phyloP scores from a whole-genome alignment of 2,888 invertebrate species.

The Orthosia gracilis region DNA sequence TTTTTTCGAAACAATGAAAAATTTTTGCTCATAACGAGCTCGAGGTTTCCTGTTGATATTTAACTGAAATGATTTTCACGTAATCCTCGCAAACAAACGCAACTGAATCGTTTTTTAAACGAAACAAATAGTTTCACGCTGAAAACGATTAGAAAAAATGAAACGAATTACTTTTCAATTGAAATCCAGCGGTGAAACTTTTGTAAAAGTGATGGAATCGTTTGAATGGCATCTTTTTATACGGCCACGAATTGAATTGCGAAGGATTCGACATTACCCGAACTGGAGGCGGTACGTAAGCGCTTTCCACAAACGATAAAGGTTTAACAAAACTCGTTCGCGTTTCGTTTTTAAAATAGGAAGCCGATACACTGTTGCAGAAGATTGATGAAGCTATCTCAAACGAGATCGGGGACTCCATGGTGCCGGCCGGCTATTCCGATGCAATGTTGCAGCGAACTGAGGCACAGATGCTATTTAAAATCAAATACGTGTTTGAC shows the following conservation, averaged over 20 bases:
- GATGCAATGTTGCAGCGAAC: slow-evolving; percentile 74
- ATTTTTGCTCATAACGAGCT: slow-evolving; percentile 66
- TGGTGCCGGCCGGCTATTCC: slow-evolving; percentile 70
- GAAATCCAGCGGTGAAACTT: slow-evolving; percentile 56
- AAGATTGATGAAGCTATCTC: slow-evolving; percentile 88
- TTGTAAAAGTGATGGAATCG: slow-evolving; percentile 66
- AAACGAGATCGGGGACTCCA: slow-evolving; percentile 85
- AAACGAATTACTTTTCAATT: slow-evolving; percentile 53
- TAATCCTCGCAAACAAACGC: slow-evolving; percentile 48
- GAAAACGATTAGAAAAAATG: slow-evolving; percentile 57
- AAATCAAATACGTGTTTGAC: slow-evolving; percentile 75
- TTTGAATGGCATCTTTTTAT: slow-evolving; percentile 66
- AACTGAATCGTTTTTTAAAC: slow-evolving; percentile 40
- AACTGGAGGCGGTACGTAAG: slow-evolving; percentile 66
- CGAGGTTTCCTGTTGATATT: slow-evolving; percentile 55
- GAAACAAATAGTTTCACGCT: slow-evolving; percentile 51
- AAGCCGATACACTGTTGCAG: slow-evolving; percentile 83
- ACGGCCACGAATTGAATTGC: slow-evolving; percentile 62
- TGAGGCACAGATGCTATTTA: slow-evolving; percentile 75
- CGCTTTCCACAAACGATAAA: slow-evolving; percentile 71
- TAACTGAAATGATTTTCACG: slow-evolving; percentile 56
- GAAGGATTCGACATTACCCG: slow-evolving; percentile 62
- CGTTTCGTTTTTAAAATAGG: slow-evolving; percentile 76
- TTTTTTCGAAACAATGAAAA: slow-evolving; percentile 73
- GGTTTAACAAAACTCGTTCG: slow-evolving; percentile 72